Evolutionary conservation across 2,113 vertebrate genomes (phyloP).

Genomic region (Otis tarda): DNA sequence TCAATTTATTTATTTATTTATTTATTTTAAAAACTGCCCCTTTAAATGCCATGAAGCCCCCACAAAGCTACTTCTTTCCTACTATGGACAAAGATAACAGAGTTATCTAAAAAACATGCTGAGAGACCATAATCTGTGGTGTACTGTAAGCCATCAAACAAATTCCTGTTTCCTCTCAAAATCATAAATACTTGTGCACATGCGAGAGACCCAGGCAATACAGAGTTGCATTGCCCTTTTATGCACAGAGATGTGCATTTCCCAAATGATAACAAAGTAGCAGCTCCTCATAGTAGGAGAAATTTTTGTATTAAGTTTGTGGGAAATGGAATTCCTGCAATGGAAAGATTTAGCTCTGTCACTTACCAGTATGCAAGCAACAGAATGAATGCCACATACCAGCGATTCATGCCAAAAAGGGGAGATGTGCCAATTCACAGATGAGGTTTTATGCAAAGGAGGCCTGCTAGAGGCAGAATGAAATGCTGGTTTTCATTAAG

Average conservation of each 20-base stretch:
- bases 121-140: not conserved
- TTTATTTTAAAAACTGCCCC: not conserved
- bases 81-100: not conserved
- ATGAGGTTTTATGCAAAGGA: constrained; percentile 37
- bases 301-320: not conserved
- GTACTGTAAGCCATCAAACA: not conserved
- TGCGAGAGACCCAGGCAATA: not conserved
- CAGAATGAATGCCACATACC: constrained; percentile 27
- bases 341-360: constrained; percentile 18
- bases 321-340: constrained; percentile 19
- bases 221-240: not conserved
- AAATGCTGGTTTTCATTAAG: constrained; percentile 46
- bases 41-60: not conserved
- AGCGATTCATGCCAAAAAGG: not conserved
- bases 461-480: constrained; percentile 18
- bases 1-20: not conserved
- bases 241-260: not conserved
- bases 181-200: not conserved
- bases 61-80: constrained; percentile 8
- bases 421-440: constrained; percentile 35
- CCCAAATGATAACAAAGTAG: not conserved
- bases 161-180: constrained; percentile 23
- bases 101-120: not conserved
- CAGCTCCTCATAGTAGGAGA: not conserved
- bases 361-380: constrained; percentile 13